Percentiles rank a stretch among this genome's conserved stretches.
Conservation (phyloP, 2,113 vertebrate species). For the Camarhynchus parvulus region DNA sequence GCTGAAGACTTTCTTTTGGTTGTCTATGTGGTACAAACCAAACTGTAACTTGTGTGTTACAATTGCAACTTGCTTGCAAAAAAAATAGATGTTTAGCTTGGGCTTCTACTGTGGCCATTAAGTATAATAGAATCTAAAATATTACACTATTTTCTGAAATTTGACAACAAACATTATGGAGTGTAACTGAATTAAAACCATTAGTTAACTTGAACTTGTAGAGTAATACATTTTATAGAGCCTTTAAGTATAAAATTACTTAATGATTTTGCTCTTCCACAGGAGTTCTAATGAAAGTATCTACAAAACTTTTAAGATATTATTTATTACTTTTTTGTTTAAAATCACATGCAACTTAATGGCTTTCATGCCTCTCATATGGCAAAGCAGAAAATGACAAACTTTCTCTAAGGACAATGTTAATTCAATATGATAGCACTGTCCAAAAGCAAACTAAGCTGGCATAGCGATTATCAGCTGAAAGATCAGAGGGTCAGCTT, state of each 20-base stretch:
- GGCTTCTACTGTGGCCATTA: neutral
- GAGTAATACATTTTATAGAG: neutral
- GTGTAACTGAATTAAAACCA: neutral
- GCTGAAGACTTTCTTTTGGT: neutral
- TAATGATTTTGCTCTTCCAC: neutral
- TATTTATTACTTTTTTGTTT: neutral
- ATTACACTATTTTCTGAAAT: neutral
- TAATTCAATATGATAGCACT: neutral
- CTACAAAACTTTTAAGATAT: neutral
- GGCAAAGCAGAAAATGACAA: neutral
- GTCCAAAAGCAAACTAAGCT: conserved; percentile 4
- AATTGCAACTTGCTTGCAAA: neutral
- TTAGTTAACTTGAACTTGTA: neutral
- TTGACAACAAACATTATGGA: neutral
- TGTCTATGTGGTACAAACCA: neutral
- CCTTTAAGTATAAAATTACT: neutral
- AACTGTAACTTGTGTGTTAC: neutral
- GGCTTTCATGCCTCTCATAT: neutral
- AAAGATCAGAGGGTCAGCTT: neutral
- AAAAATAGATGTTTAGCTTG: neutral
- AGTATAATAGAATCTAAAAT: neutral
- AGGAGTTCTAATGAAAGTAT: neutral
- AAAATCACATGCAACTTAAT: neutral
- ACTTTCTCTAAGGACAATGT: neutral
- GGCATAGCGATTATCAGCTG: neutral